Base-by-base conservation (phyloP, 2,797 vertebrate genomes). In the Vespertilio murinus region DNA sequence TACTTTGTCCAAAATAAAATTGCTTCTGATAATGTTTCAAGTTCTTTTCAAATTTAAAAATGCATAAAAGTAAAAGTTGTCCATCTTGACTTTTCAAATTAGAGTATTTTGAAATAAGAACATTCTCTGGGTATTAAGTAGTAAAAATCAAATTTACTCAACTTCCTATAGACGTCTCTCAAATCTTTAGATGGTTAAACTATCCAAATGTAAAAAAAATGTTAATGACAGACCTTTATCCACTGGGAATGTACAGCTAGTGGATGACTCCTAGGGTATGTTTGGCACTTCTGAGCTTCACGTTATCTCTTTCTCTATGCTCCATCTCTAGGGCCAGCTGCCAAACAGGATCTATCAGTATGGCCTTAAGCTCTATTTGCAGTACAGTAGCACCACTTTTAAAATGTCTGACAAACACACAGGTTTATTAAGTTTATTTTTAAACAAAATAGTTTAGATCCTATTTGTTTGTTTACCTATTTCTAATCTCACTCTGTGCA, bases 1-100 rank as follows among this genome's bases (percentile, higher is more conserved):
- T 77, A 89, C 86, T 77, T 81, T 73, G 71, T 74, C 59, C 38
- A 88, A 40, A 45, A 75, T 74, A 88, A 94, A 86, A 93, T 5
- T 73, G 45, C 38, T 71, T 89, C 84, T 61, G 8, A 85, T 85
- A 85, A 91, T 4, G 40, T 81, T 71, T 84, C 59, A 87, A 75
- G 49, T 84, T 93, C 28, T 87, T 90, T 88, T 85, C 79, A 81
- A 91, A 80, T 70, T 75, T 79, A 91, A 86, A 89, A 88, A 61
- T 82, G 38, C 38, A 35, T 84, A 64, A 64, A 73, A 91, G n/a
- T 49, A 54, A 80, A 96, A 94, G 30, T 22, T 54, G n/a, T 40
- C 47, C 23, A 38, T 38, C 35, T 70, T 82, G 40, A 85, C 7
- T 81, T 22, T 45, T 94, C 38, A 86, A 89, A 93, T 28, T 18